Percentiles rank a stretch among this genome's conserved stretches.
Evolutionary conservation across 2,888 invertebrate species (phyloP).

Genomic region (Polymixis lichenea): DNA sequence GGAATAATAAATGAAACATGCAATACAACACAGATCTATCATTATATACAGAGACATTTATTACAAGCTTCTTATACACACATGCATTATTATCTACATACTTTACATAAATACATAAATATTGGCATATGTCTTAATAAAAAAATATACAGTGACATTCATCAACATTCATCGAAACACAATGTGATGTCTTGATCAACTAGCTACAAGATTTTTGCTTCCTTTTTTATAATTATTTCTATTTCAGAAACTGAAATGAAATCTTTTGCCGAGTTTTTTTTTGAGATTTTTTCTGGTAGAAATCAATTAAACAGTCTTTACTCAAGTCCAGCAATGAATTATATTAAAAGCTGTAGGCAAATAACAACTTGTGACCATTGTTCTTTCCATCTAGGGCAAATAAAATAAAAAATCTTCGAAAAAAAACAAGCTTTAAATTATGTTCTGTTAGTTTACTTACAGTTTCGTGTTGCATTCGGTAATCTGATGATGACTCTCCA

Average conservation of each 20-base stretch:
- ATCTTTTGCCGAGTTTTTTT: background rate
- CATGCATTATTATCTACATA: conserved; percentile 59
- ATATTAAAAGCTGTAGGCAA: background rate
- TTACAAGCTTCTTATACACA: conserved; percentile 47
- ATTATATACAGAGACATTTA: conserved; percentile 49
- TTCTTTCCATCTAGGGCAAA: background rate
- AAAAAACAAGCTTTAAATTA: conserved; percentile 13
- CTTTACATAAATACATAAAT: conserved; percentile 32
- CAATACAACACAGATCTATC: conserved; percentile 59
- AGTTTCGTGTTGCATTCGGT: conserved; percentile 95
- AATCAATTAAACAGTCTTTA: background rate
- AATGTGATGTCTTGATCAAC: conserved; percentile 15
- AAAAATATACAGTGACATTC: conserved; percentile 19
- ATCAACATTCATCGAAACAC: conserved; percentile 36
- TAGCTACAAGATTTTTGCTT: background rate
- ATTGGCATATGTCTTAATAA: conserved; percentile 32
- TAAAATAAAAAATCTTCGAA: background rate
- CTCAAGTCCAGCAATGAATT: background rate
- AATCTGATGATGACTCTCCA: conserved; percentile 94
- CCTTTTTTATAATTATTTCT: background rate
- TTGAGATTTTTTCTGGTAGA: too few species aligned
- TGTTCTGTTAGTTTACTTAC: conserved; percentile 89
- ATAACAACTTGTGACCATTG: background rate
- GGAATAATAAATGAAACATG: conserved; percentile 67
- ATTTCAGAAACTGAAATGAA: too few species aligned